Evolutionary conservation across 2,113 vertebrate species (phyloP).

Genomic region (Turdus rufiventris): DNA sequence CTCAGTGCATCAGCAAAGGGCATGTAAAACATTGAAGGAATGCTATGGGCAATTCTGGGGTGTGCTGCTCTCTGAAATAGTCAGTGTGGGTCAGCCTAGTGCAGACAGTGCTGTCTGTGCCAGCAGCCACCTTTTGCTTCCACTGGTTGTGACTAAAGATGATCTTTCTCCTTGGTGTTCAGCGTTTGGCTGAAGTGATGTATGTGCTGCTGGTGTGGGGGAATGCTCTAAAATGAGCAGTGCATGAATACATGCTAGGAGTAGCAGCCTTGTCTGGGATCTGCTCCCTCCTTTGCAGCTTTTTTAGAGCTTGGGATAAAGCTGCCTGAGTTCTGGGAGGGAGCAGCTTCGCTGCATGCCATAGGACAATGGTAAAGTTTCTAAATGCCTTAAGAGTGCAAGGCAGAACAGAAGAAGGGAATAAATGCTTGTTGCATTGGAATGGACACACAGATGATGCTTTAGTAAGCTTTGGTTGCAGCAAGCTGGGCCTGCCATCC

Average conservation of each 20-base stretch:
- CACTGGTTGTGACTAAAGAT: background rate
- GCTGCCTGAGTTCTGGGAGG: background rate
- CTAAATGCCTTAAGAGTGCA: background rate
- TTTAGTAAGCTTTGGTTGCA: background rate
- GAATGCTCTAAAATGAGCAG: background rate
- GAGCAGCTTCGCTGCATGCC: background rate
- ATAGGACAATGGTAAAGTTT: background rate
- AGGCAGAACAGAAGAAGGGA: background rate
- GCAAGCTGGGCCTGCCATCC: background rate
- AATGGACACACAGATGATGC: background rate
- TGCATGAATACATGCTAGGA: rapidly evolving
- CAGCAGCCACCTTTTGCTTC: background rate
- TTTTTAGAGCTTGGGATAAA: background rate
- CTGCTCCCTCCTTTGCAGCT: background rate
- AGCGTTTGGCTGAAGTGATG: background rate
- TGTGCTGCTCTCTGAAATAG: background rate
- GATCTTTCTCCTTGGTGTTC: rapidly evolving
- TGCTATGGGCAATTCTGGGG: background rate
- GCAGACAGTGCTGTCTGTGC: background rate
- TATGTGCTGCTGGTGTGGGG: background rate
- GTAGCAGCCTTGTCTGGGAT: background rate
- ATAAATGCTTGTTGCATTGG: background rate
- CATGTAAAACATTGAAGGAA: background rate
- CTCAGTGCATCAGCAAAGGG: background rate
- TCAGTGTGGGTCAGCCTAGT: background rate